phyloP scores from a whole-genome alignment of 2,888 invertebrate genomes.

The Stomorhina lunata region DNA sequence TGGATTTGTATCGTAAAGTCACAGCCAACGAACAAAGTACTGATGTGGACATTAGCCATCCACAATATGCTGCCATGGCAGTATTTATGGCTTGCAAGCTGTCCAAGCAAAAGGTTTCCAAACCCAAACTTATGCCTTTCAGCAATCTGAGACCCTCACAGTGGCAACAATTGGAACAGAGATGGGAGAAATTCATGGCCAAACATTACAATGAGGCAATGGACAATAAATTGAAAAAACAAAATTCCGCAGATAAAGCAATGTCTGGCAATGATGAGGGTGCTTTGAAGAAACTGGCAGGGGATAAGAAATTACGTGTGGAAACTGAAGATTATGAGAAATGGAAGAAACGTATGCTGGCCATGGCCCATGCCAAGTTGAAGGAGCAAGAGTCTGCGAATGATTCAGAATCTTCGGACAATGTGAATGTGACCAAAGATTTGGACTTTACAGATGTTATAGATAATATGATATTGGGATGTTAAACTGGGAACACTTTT shows the following conservation, averaged over 20 bases:
- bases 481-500: conserved; percentile 10
- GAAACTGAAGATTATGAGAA: conserved; percentile 82
- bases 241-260: not conserved
- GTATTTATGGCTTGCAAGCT: conserved; percentile 84
- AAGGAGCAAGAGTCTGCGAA: conserved; percentile 53
- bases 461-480: conserved; percentile 57
- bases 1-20: conserved; percentile 80
- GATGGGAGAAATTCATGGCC: conserved; percentile 81
- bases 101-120: conserved; percentile 82
- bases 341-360: conserved; percentile 83
- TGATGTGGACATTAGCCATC: conserved; percentile 82
- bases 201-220: conserved; percentile 70
- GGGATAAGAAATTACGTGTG: conserved; percentile 1
- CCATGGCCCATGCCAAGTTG: conserved; percentile 79
- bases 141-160: conserved; percentile 83
- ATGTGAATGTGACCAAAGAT: not conserved
- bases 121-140: conserved; percentile 81
- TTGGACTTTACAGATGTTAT: conserved; percentile 43
- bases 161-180: conserved; percentile 83
- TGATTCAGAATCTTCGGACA: not conserved
- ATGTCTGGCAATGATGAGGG: conserved; percentile 24
- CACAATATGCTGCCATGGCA: conserved; percentile 85
- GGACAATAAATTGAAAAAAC: conserved; percentile 63
- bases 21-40: conserved; percentile 74
- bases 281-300: not conserved